Base-by-base conservation (phyloP, 2,888 invertebrate species). In the Pristionchus exspectatus region DNA sequence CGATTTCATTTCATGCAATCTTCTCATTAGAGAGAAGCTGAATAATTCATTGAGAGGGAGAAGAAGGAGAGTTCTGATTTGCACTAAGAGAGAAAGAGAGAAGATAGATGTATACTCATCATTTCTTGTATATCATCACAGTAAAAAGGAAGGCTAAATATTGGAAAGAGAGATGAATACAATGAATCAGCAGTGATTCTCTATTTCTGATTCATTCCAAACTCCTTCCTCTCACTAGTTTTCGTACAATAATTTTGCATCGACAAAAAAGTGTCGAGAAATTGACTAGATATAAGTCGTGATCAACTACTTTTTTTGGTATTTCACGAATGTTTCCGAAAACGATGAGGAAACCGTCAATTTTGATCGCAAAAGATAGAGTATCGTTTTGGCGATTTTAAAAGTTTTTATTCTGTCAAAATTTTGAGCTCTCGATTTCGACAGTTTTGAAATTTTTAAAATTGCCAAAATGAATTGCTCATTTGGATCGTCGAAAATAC, bases 21-120 rank as follows among this genome's bases (percentile, higher is more conserved):
- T 77, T 77, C 77, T 77, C 77, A 77, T 77, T 77, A 77, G 30
- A 24, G 38, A 77, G 77, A 77, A 77, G 77, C 77, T 77, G 77
- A 77, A 77, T 77, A 77, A 44, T 77, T 30, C 21, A 77, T 69
- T 54, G 83, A 27, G 44, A 74, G 16, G 74, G 81, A 81, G n/a
- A 24, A 50, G 81, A 81, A 54, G 21, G 7, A 56, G 54, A 50
- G 54, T 54, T 77, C 77, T 18, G 44, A 44, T 44, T 77, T 77
- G 77, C 24, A 77, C 77, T 44, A 66, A 18, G 66, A 66, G 66
- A 66, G 66, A 66, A 66, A 24, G 66, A 66, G 66, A 66, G 66
- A 24, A 14, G 56, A 56, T 24, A 21, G 10, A 24, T 66, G 10
- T 66, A 21, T 66, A 66, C 10, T 3, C 66, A 18, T 66, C 18